Percentiles rank a stretch among this genome's conserved stretches.
phyloP scores from a whole-genome alignment of 2,113 vertebrate species.

The Lynx canadensis region DNA sequence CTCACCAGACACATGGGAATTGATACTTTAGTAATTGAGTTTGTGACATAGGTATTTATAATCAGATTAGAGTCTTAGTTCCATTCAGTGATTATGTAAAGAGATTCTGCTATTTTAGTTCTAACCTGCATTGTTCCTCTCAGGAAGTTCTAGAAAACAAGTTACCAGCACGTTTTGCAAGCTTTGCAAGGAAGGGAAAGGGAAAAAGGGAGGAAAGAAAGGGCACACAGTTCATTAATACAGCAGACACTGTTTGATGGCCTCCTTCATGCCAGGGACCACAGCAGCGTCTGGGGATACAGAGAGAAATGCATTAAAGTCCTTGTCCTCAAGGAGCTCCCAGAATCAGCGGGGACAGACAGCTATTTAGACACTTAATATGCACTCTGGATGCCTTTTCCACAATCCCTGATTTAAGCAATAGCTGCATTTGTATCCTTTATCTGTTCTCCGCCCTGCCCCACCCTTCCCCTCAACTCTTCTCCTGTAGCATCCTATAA shows the following conservation, averaged over 20 bases:
- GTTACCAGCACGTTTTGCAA: not conserved
- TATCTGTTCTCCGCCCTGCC: not conserved
- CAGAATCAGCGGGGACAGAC: not conserved
- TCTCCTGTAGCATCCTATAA: not conserved
- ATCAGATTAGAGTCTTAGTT: conserved; percentile 2
- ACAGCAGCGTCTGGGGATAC: not conserved
- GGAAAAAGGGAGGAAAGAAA: not conserved
- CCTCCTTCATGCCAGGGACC: not conserved
- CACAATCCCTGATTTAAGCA: not conserved
- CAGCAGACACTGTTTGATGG: not conserved
- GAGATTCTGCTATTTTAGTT: conserved; percentile 32
- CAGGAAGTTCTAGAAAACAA: not conserved
- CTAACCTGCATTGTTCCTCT: not conserved
- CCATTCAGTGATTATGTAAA: conserved; percentile 26
- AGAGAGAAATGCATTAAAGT: not conserved
- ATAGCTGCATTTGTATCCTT: not conserved
- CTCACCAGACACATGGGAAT: not conserved
- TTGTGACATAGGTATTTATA: not conserved
- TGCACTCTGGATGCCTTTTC: not conserved
- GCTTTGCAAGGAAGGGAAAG: not conserved
- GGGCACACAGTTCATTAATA: not conserved
- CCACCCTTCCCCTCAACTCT: too few species aligned
- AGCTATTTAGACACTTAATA: not conserved
- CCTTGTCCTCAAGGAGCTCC: not conserved
- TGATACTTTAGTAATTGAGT: not conserved